A percentile compares a stretch with the other conserved stretches of the same genome.
Evolutionary conservation across 2,888 invertebrate genomes (phyloP).

Genomic region (Nephrotoma flavescens): DNA sequence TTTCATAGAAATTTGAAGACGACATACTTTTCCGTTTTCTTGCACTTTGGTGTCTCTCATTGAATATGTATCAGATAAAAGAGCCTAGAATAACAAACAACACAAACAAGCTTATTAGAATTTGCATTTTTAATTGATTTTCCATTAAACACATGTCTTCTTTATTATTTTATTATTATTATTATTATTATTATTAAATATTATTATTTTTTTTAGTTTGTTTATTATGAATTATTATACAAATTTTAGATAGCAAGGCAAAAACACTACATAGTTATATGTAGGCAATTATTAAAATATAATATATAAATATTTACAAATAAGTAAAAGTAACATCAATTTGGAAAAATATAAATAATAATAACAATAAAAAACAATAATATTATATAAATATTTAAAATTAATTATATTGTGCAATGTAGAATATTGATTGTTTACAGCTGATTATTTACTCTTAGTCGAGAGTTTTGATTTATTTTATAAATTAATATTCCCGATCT

Average conservation of each 20-base stretch:
- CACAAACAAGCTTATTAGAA: slow-evolving; percentile 24
- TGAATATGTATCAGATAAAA: slow-evolving; percentile 44
- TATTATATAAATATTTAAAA: background rate
- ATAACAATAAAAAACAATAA: background rate
- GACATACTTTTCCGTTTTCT: slow-evolving; percentile 71
- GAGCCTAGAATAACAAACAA: slow-evolving; percentile 40
- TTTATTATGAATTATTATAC: background rate
- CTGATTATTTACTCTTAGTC: too few species aligned
- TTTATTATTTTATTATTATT: slow-evolving; percentile 11
- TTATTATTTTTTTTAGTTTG: slow-evolving; percentile 4
- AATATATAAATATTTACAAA: background rate
- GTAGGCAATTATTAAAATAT: background rate
- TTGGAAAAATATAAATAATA: background rate
- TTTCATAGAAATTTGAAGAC: background rate
- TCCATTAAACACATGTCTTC: background rate
- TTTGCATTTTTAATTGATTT: slow-evolving; percentile 11
- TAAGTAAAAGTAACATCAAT: background rate
- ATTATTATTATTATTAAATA: slow-evolving; percentile 12
- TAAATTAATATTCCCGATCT: too few species aligned
- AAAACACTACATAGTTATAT: slow-evolving; percentile 10
- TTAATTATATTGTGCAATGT: background rate
- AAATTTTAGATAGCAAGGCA: slow-evolving; percentile 2
- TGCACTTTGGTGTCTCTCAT: slow-evolving; percentile 51
- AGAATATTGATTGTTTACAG: background rate
- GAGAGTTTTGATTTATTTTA: too few species aligned